phyloP scores from a whole-genome alignment of 2,113 vertebrate species.

The Caracal caracal region DNA sequence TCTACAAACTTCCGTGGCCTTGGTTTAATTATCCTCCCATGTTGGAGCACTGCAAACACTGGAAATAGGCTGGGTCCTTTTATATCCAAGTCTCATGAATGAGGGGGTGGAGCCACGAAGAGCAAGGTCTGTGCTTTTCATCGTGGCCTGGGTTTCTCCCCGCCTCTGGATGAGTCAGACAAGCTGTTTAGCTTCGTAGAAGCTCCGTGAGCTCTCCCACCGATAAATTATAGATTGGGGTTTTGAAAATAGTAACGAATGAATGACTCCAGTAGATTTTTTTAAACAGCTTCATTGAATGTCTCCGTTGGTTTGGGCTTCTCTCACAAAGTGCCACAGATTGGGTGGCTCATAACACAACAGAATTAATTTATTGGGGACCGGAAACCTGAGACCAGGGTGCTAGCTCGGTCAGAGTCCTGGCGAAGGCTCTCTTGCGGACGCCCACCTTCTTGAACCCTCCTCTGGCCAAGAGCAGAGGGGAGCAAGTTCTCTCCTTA shows the following conservation, averaged over 20 bases:
- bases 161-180: background rate
- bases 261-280: conserved; percentile 14
- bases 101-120: background rate
- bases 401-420: background rate
- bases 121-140: background rate
- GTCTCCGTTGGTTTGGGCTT: background rate
- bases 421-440: background rate
- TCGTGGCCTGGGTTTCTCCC: background rate
- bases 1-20: background rate
- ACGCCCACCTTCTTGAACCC: background rate
- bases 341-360: background rate
- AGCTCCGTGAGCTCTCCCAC: background rate
- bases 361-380: background rate
- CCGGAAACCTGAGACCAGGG: accelerated
- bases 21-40: conserved; percentile 30
- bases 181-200: background rate
- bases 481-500: background rate
- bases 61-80: background rate
- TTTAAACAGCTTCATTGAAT: background rate
- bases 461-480: background rate
- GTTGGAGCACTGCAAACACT: background rate
- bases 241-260: conserved; percentile 38
- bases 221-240: background rate
- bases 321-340: background rate
- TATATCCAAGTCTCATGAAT: background rate